Base-by-base conservation (phyloP, 2,888 invertebrate species). In the Drosophila longiperda region DNA sequence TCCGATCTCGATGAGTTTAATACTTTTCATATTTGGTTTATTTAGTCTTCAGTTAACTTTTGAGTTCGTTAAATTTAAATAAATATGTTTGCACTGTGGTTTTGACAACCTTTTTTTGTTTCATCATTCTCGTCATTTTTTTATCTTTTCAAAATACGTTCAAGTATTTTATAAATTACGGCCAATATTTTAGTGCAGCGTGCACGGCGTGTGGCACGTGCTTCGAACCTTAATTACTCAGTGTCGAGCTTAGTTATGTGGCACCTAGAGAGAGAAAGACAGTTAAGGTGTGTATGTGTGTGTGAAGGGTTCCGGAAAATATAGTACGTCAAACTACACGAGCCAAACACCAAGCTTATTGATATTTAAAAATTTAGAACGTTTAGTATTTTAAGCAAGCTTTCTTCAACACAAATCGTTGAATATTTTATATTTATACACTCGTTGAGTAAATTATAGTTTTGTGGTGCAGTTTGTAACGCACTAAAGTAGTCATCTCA, bases 181-280 rank as follows among this genome's bases (percentile, higher is more conserved):
- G 12, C 7, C 2, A 7, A 15, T 45, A 4, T 45, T 23, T 45
- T 1, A 23, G 15, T 45, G 23, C 45, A 23, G 8, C 15, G 45
- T 23, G 8, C 23, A 23, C 1, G 23, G 8, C 26, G 38, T 50
- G 32, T 8, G 38, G 36, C 49, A 63, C 23, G 40, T 64, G 49
- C 45, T 55, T 50, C 34, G 58, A 63, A 64, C 73, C 64, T 58
- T 73, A 76, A 76, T 76, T 73, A 76, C 57, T 73, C 58, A 73
- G 26, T 8, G 38, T 38, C 42, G 42, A 20, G 48, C 54, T 61
- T 76, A 76, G 73, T 76, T 76, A 73, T 26, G 61, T 36, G 36
- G 17, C 60, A 58, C 42, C 34, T 49, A 50, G 54, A 63, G 32
- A 29, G 58, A 23, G 34, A 3, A 1, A 3, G 38, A 12, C 26